phyloP scores from a whole-genome alignment of 2,113 vertebrate species.

The Neolamprologus variostigma region DNA sequence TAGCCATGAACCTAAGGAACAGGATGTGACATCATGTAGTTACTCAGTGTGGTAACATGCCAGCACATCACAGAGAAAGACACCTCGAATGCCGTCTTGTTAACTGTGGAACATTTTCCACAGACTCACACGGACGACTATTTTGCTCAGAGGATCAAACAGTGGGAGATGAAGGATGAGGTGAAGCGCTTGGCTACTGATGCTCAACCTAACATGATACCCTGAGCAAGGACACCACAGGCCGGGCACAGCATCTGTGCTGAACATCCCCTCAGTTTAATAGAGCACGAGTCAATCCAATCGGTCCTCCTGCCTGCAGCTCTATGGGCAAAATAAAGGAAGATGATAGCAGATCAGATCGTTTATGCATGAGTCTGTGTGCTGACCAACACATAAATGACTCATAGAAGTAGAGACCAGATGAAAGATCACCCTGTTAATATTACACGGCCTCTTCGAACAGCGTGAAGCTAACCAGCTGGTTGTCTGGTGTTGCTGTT shows the following conservation, averaged over 20 bases:
- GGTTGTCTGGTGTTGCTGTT: background rate
- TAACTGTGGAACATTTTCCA: background rate
- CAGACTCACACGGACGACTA: fast-evolving
- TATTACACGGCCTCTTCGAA: background rate
- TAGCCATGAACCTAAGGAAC: background rate
- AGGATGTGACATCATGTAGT: background rate
- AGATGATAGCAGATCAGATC: background rate
- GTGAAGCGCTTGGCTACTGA: background rate
- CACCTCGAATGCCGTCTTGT: background rate
- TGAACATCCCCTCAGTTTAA: background rate
- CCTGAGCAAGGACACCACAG: background rate
- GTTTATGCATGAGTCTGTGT: background rate
- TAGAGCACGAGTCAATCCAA: background rate
- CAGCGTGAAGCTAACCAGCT: background rate
- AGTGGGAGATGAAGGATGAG: background rate
- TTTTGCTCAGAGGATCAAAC: background rate
- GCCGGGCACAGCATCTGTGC: background rate
- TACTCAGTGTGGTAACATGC: background rate
- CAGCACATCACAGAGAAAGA: background rate
- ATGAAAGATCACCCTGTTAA: background rate
- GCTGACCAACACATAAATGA: background rate
- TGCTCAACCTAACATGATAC: background rate
- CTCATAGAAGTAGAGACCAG: background rate
- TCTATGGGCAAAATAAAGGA: background rate
- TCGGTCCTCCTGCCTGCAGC: background rate